Conservation (phyloP, 2,888 invertebrate species). For the Altica lythri region DNA sequence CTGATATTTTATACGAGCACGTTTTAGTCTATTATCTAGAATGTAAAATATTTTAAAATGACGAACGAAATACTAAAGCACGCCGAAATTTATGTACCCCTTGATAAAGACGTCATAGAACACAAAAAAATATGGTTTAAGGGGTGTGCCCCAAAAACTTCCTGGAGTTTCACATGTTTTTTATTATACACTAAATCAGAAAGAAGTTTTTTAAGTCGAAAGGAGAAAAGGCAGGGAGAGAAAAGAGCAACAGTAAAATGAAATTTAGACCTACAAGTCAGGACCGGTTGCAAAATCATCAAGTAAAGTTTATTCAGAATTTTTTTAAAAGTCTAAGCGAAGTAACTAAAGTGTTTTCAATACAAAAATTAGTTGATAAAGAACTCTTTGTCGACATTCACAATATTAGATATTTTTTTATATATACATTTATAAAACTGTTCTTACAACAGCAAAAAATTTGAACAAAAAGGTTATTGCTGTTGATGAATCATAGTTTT, state of each 20-base stretch:
- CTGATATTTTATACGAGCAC: too few relatives aligned
- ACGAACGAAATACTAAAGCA: neutral
- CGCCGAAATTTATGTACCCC: slow-evolving; percentile 6
- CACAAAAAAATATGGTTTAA: slow-evolving; percentile 4
- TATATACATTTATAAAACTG: too few relatives aligned
- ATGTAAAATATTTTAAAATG: slow-evolving; percentile 2
- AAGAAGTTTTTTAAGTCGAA: slow-evolving; percentile 9
- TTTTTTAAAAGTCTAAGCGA: too few relatives aligned
- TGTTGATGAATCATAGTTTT: too few relatives aligned
- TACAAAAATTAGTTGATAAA: too few relatives aligned
- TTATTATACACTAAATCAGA: slow-evolving; percentile 9
- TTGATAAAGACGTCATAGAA: slow-evolving; percentile 6
- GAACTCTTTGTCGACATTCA: too few relatives aligned
- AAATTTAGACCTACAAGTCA: neutral
- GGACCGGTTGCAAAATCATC: neutral
- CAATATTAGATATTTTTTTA: too few relatives aligned
- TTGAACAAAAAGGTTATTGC: too few relatives aligned
- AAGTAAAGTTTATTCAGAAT: too few relatives aligned
- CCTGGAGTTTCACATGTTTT: slow-evolving; percentile 11
- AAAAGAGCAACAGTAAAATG: slow-evolving; percentile 10
- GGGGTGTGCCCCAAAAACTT: neutral
- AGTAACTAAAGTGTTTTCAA: too few relatives aligned
- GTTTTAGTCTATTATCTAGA: neutral
- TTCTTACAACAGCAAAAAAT: too few relatives aligned
- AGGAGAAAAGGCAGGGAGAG: neutral